Conservation (phyloP, 2,888 invertebrate genomes). For the Adela reaumurella region DNA sequence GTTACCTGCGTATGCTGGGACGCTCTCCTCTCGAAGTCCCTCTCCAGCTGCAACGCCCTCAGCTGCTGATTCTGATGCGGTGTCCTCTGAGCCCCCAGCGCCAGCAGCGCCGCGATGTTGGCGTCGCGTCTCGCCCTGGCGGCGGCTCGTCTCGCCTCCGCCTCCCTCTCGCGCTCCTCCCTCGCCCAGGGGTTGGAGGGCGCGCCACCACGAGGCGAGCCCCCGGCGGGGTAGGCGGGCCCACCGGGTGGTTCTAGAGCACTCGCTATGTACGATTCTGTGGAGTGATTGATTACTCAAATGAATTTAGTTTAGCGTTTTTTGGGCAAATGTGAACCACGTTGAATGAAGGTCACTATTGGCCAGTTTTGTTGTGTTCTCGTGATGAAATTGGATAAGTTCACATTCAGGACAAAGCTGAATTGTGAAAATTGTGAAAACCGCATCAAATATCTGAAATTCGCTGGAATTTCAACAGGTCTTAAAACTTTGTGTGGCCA, state of each 20-base stretch:
- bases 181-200: slow-evolving; percentile 87
- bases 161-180: slow-evolving; percentile 81
- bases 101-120: slow-evolving; percentile 76
- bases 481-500: too few species aligned
- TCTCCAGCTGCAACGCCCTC: slow-evolving; percentile 84
- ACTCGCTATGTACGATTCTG: slow-evolving; percentile 64
- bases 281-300: too few species aligned
- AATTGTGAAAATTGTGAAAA: too few species aligned
- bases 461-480: too few species aligned
- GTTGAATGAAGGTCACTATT: too few species aligned
- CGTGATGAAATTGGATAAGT: too few species aligned
- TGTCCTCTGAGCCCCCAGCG: slow-evolving; percentile 59
- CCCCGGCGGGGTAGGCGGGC: slow-evolving; percentile 59
- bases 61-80: slow-evolving; percentile 84
- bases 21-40: slow-evolving; percentile 90
- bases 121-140: slow-evolving; percentile 53
- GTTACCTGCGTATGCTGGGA: slow-evolving; percentile 61
- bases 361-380: too few species aligned
- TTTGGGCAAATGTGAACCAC: too few species aligned
- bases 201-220: slow-evolving; percentile 15
- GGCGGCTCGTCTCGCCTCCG: slow-evolving; percentile 26
- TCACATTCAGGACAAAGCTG: too few species aligned
- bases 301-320: too few species aligned
- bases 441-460: too few species aligned
- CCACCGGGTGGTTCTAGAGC: slow-evolving; percentile 71